Conservation (phyloP, 2,113 vertebrate genomes). For the Sinocyclocheilus anshuiensis region DNA sequence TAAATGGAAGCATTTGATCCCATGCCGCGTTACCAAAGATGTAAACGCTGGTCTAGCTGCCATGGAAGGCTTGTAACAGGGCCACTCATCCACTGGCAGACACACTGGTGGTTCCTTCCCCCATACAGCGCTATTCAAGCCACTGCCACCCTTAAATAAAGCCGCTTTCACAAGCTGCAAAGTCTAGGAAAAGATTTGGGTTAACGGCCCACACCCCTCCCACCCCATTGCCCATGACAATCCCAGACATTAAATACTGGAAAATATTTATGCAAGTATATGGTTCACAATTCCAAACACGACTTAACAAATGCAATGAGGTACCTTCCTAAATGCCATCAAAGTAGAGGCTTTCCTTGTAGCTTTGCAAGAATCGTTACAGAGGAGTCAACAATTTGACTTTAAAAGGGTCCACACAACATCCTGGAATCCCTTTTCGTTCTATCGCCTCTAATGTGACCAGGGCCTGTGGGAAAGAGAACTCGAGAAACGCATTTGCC, state of each 20-base stretch:
- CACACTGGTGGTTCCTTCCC: slow-evolving; percentile 46
- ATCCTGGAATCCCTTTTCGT: slow-evolving; percentile 61
- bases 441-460: slow-evolving; percentile 61
- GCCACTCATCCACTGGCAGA: slow-evolving; percentile 41
- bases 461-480: slow-evolving; percentile 75
- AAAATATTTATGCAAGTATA: slow-evolving; percentile 44
- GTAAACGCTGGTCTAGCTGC: slow-evolving; percentile 59
- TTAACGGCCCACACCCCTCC: slow-evolving; percentile 71
- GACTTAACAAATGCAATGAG: slow-evolving; percentile 45
- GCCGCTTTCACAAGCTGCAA: slow-evolving; percentile 72
- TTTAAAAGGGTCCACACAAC: slow-evolving; percentile 56
- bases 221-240: slow-evolving; percentile 44
- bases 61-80: slow-evolving; percentile 29
- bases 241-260: slow-evolving; percentile 44
- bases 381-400: slow-evolving; percentile 62
- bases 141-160: slow-evolving; percentile 57
- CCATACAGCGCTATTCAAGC: slow-evolving; percentile 61
- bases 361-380: slow-evolving; percentile 64
- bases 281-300: background rate
- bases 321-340: slow-evolving; percentile 73
- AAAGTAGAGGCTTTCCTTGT: slow-evolving; percentile 56
- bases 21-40: slow-evolving; percentile 62
- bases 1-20: slow-evolving; percentile 33
- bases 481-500: slow-evolving; percentile 70
- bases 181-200: slow-evolving; percentile 76